These are phyloP conservation scores for Spodoptera littoralis DNA, from an alignment of 2,888 invertebrate genomes.

Conservation along the genomic window DNA sequence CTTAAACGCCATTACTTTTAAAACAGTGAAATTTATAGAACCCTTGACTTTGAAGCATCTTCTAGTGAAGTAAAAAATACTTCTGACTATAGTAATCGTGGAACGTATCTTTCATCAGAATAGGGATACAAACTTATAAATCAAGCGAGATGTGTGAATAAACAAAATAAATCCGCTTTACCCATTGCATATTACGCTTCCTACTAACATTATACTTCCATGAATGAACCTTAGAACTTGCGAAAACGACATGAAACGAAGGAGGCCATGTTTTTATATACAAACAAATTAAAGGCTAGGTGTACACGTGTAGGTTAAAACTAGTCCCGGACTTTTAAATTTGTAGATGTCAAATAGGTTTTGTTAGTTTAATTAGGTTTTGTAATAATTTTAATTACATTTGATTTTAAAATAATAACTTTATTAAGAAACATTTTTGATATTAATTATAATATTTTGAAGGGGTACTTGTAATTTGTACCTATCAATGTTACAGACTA, in stretches of 20 bases:
- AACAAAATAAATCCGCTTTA: slow-evolving; percentile 34
- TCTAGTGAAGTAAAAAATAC: too few species aligned
- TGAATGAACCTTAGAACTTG: slow-evolving; percentile 48
- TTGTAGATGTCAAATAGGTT: neutral
- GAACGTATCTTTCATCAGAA: slow-evolving; percentile 22
- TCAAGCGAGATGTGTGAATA: slow-evolving; percentile 26
- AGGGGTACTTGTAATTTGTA: too few species aligned
- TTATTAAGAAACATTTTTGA: too few species aligned
- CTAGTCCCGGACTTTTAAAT: neutral
- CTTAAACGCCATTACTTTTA: too few species aligned
- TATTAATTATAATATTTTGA: too few species aligned
- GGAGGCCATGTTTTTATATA: slow-evolving; percentile 16
- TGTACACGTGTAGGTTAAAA: slow-evolving; percentile 5
- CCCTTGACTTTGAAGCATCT: too few species aligned
- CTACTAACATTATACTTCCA: slow-evolving; percentile 20
- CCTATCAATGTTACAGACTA: neutral
- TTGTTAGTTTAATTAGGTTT: too few species aligned
- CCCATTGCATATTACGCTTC: slow-evolving; percentile 9
- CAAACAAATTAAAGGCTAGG: slow-evolving; percentile 15
- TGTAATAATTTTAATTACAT: too few species aligned
- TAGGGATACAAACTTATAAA: slow-evolving; percentile 41
- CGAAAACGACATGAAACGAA: slow-evolving; percentile 36
- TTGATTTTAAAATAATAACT: too few species aligned
- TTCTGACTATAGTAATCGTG: too few species aligned
- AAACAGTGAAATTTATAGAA: too few species aligned